These are phyloP conservation scores for Entomobrya multifasciata DNA, from an alignment of 2,888 invertebrate species.

Conservation along the genomic window DNA sequence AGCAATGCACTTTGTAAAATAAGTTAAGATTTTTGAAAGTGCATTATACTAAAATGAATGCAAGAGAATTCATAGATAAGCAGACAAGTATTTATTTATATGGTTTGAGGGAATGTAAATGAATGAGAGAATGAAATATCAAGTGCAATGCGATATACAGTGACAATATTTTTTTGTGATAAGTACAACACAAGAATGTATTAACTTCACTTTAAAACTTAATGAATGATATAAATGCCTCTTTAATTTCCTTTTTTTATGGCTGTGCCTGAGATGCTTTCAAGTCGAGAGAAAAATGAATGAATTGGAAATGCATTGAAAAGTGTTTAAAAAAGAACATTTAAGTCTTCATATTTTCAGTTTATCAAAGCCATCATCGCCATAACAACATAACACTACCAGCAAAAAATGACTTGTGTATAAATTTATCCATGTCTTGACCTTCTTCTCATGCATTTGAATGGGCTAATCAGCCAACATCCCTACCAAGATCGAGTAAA, in stretches of 20 bases:
- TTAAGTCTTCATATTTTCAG: no score
- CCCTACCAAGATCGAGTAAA: not conserved
- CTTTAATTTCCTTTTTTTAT: no score
- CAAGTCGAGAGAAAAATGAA: no score
- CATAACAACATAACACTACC: not conserved
- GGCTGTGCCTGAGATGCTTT: no score
- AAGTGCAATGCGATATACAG: not conserved
- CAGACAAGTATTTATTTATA: slow-evolving; percentile 7
- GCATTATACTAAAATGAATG: no score
- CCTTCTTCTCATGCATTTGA: slow-evolving; percentile 72
- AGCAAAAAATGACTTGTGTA: slow-evolving; percentile 31
- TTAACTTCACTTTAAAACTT: no score
- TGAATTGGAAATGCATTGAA: no score
- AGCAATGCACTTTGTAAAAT: slow-evolving; percentile 29
- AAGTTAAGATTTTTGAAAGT: no score
- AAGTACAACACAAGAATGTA: not conserved
- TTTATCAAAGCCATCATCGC: not conserved
- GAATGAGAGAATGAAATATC: not conserved
- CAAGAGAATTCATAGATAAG: slow-evolving; percentile 16
- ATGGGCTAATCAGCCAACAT: slow-evolving; percentile 56
- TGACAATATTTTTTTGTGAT: slow-evolving; percentile 32
- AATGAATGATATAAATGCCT: no score
- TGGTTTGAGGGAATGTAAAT: slow-evolving; percentile 15
- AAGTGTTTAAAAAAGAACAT: no score
- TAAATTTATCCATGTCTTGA: slow-evolving; percentile 55